These are phyloP conservation scores for Zaprionus camerounensis DNA, from an alignment of 1,140 invertebrate genomes.

Conservation along the genomic window DNA sequence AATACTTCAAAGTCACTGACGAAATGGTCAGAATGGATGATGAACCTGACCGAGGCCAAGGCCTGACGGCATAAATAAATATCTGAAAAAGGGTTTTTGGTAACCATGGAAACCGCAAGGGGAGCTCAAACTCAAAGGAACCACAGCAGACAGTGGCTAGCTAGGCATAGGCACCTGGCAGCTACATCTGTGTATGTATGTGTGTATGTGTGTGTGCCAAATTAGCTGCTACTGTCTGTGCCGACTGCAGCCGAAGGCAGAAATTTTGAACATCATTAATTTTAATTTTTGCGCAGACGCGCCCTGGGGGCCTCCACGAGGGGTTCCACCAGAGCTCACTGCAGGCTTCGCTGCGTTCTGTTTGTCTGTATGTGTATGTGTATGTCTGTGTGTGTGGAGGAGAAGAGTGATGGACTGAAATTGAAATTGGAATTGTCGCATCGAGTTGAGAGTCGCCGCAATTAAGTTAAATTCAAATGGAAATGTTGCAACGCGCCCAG, in stretches of 20 bases:
- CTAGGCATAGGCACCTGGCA: constrained; percentile 35
- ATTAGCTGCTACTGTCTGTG: constrained; percentile 71
- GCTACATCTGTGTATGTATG: constrained; percentile 25
- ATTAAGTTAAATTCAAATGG: constrained; percentile 44
- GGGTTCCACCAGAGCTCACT: constrained; percentile 7
- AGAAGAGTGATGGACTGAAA: constrained; percentile 32
- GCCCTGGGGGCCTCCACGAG: constrained; percentile 38
- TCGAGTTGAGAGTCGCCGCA: constrained; percentile 18
- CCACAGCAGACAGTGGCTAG: constrained; percentile 43
- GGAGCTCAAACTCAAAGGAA: constrained; percentile 46
- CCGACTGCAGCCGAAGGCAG: constrained; percentile 37
- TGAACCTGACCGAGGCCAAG: constrained; percentile 15
- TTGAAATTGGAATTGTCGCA: constrained; percentile 22
- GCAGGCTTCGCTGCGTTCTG: constrained; percentile 59
- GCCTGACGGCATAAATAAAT: constrained; percentile 62
- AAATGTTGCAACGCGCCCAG: constrained; percentile 26
- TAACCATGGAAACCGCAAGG: constrained; percentile 22
- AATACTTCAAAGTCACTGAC: constrained; percentile 40
- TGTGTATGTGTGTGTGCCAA: constrained; percentile 50
- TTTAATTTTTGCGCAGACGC: constrained; percentile 81
- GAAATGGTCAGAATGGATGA: constrained; percentile 25
- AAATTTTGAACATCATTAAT: constrained; percentile 77
- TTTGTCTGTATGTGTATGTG: neutral
- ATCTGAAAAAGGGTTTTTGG: constrained; percentile 42
- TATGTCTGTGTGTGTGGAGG: neutral